A percentile compares a stretch with the other conserved stretches of the same genome.
phyloP scores from a whole-genome alignment of 2,888 invertebrate species.

The Minunthozetes semirufus region DNA sequence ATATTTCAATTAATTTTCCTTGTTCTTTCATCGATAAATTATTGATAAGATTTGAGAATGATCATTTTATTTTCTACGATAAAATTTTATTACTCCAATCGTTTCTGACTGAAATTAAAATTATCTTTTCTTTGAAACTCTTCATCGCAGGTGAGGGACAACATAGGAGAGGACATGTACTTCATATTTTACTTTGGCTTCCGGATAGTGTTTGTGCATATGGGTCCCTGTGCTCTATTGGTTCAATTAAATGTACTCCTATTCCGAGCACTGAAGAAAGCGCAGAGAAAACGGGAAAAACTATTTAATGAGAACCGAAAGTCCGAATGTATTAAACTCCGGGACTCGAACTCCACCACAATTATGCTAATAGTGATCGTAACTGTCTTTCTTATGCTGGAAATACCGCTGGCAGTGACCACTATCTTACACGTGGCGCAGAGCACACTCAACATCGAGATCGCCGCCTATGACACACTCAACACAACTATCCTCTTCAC shows the following conservation, averaged over 20 bases:
- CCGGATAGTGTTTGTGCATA: slow-evolving; percentile 81
- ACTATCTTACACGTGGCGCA: slow-evolving; percentile 70
- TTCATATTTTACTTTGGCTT: slow-evolving; percentile 69
- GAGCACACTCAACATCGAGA: slow-evolving; percentile 43
- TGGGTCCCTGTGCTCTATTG: slow-evolving; percentile 77
- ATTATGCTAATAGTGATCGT: slow-evolving; percentile 81
- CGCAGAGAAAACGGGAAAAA: slow-evolving; percentile 68
- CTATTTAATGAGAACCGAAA: slow-evolving; percentile 63
- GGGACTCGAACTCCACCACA: slow-evolving; percentile 73
- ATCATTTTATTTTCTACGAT: too few species aligned
- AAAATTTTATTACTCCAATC: too few species aligned
- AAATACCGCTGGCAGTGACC: slow-evolving; percentile 74
- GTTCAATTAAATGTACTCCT: slow-evolving; percentile 80
- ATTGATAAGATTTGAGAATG: too few species aligned
- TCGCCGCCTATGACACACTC: slow-evolving; percentile 67
- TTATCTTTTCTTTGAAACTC: too few species aligned
- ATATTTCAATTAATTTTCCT: too few species aligned
- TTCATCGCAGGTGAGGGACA: slow-evolving; percentile 49
- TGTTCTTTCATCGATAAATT: too few species aligned
- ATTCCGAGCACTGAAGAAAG: slow-evolving; percentile 74
- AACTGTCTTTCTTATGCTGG: slow-evolving; percentile 71
- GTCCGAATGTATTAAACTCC: slow-evolving; percentile 55
- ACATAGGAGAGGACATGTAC: slow-evolving; percentile 65
- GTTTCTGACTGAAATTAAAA: too few species aligned
- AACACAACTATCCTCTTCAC: slow-evolving; percentile 71